Percentiles rank a stretch among this genome's conserved stretches.
These are phyloP conservation scores for Nebria brevicollis DNA, from an alignment of 2,888 invertebrate species.

Conservation along the genomic window DNA sequence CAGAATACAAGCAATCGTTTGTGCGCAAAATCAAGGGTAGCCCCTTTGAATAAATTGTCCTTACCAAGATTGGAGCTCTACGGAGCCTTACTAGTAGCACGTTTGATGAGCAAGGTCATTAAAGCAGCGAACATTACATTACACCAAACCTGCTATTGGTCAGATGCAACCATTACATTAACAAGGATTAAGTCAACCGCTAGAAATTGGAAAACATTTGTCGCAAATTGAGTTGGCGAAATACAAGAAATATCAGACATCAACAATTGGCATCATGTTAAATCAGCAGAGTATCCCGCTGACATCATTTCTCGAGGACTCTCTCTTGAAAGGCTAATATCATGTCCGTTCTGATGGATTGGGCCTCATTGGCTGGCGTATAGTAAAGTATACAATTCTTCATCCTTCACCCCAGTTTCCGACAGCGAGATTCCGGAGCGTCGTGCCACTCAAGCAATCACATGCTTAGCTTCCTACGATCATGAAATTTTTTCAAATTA, in stretches of 20 bases:
- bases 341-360: too few relatives aligned
- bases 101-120: constrained; percentile 45
- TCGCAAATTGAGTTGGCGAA: too few relatives aligned
- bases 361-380: too few relatives aligned
- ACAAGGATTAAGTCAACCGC: constrained; percentile 34
- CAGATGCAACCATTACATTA: constrained; percentile 53
- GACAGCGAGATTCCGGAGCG: background rate
- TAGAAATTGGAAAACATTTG: too few relatives aligned
- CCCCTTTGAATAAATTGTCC: too few relatives aligned
- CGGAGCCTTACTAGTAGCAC: constrained; percentile 51
- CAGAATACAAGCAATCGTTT: too few relatives aligned
- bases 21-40: too few relatives aligned
- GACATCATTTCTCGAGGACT: too few relatives aligned
- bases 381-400: background rate
- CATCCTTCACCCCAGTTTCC: background rate
- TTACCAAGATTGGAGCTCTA: constrained; percentile 53
- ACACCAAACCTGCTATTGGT: constrained; percentile 47
- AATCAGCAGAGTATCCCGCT: too few relatives aligned
- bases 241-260: too few relatives aligned
- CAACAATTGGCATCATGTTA: too few relatives aligned
- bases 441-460: constrained; percentile 24
- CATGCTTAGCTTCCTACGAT: background rate
- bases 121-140: constrained; percentile 19
- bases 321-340: too few relatives aligned
- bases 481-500: constrained; percentile 3